Evolutionary conservation across 1,140 invertebrate genomes (phyloP), one percentile per base, ranked within the genome.

Genomic region (Drosophila albomicans): DNA sequence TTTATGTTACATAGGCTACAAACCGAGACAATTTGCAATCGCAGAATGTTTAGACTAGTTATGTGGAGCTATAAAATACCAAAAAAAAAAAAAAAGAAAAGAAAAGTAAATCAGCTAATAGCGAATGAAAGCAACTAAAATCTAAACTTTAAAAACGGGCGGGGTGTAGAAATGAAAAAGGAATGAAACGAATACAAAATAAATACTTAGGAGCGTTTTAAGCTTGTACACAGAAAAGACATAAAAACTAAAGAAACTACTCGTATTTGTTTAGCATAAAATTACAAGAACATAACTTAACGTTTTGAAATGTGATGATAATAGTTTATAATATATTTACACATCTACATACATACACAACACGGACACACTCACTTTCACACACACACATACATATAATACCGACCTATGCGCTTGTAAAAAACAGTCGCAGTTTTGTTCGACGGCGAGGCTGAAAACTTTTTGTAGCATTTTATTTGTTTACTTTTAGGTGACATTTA

Each of bases 231-330:
- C 72, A 88, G 88, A 66, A 86, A 88, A 87, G 84, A 87, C 84
- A 87, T 77, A 73, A 87, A 79, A 54, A 5, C 13, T 32, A 54
- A 54, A 3, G 8, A 38, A 25, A 57, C 74, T 81, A 87, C 82
- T 87, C 79, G 79, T 88, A 88, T 78, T 82, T 81, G 84, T 87
- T 81, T 89, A 87, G 84, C 79, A 66, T 84, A 79, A 87, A 72
- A 64, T 75, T 74, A 77, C 68, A 72, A 54, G 68, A 88, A 88
- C 41, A 79, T 74, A 84, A 88, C 84, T 89, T 88, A 88, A 88
- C 69, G 77, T 88, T 88, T 88, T 88, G 79, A 87, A 88, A 88
- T 88, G 84, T 88, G 84, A 88, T 88, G 84, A 88, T 88, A 88
- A 88, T 88, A 88, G 84, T 89, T 88, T 70, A 80, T 87, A 87